phyloP scores from a whole-genome alignment of 2,113 vertebrate species.

The Mastomys coucha region DNA sequence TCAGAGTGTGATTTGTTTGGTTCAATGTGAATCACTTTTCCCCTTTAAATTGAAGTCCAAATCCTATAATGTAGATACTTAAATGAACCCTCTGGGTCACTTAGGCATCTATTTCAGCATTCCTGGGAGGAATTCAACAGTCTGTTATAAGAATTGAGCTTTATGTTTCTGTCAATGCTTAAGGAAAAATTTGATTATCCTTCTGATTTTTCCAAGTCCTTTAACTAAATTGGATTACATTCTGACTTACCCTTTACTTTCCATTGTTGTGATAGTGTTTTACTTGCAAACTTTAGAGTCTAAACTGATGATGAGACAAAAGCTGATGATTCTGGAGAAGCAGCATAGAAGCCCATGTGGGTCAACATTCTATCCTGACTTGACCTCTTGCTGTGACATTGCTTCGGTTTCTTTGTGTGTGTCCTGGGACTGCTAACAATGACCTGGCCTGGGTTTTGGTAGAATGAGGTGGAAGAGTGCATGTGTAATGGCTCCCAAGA shows the following conservation, averaged over 20 bases:
- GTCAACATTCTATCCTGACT: neutral
- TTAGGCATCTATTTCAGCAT: slow-evolving; percentile 70
- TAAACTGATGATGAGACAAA: neutral
- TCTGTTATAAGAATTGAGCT: slow-evolving; percentile 75
- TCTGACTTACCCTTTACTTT: slow-evolving; percentile 70
- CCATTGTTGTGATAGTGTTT: slow-evolving; percentile 3
- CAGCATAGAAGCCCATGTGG: neutral
- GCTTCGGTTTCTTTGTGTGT: neutral
- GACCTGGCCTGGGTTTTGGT: neutral
- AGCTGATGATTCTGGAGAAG: slow-evolving; percentile 23
- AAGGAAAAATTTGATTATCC: slow-evolving; percentile 75
- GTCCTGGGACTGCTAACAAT: neutral
- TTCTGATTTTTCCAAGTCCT: slow-evolving; percentile 64
- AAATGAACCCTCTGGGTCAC: slow-evolving; percentile 74
- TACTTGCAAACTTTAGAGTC: slow-evolving; percentile 1
- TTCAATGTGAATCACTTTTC: slow-evolving; percentile 68
- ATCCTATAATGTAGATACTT: slow-evolving; percentile 77
- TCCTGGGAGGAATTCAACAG: slow-evolving; percentile 70
- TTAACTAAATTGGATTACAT: slow-evolving; percentile 68
- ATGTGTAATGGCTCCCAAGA: neutral
- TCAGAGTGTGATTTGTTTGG: slow-evolving; percentile 73
- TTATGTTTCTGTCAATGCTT: slow-evolving; percentile 73
- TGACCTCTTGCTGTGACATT: neutral
- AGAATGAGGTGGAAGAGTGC: neutral
- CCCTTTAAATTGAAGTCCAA: slow-evolving; percentile 62